Percentiles rank a stretch among this genome's conserved stretches.
phyloP scores from a whole-genome alignment of 2,888 invertebrate species.

The Didymodactylos carnosus region DNA sequence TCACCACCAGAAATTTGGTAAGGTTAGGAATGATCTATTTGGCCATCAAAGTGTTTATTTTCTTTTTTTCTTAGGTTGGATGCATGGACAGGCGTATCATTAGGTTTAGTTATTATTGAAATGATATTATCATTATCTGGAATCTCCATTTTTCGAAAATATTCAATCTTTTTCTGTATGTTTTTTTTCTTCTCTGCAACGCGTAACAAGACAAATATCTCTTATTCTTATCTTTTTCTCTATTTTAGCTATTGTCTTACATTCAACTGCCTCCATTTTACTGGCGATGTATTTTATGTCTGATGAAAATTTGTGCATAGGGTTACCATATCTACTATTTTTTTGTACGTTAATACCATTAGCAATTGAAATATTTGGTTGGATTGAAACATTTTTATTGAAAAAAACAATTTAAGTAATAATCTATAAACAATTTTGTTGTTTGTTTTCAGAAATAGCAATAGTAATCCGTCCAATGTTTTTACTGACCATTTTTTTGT shows the following conservation, averaged over 20 bases:
- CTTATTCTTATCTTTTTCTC: background rate
- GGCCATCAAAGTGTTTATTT: background rate
- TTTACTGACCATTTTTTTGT: too few species aligned
- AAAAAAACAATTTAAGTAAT: too few species aligned
- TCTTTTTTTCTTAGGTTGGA: background rate
- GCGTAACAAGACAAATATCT: background rate
- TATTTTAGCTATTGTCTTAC: background rate
- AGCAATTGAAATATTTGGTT: background rate
- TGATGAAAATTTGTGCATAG: background rate
- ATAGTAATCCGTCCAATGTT: too few species aligned
- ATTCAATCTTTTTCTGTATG: background rate
- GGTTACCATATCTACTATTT: background rate
- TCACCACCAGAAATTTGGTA: too few species aligned
- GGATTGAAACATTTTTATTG: background rate
- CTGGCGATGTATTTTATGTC: background rate
- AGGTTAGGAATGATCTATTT: background rate
- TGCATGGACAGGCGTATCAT: background rate
- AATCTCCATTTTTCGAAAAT: background rate
- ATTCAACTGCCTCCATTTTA: background rate
- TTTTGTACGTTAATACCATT: background rate
- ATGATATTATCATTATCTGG: background rate
- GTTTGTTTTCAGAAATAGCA: too few species aligned
- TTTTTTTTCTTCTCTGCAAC: too few species aligned
- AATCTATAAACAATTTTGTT: too few species aligned
- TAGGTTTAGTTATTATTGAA: background rate